Evolutionary conservation across 2,797 vertebrate genomes (phyloP).

Genomic region (Anas georgica): DNA sequence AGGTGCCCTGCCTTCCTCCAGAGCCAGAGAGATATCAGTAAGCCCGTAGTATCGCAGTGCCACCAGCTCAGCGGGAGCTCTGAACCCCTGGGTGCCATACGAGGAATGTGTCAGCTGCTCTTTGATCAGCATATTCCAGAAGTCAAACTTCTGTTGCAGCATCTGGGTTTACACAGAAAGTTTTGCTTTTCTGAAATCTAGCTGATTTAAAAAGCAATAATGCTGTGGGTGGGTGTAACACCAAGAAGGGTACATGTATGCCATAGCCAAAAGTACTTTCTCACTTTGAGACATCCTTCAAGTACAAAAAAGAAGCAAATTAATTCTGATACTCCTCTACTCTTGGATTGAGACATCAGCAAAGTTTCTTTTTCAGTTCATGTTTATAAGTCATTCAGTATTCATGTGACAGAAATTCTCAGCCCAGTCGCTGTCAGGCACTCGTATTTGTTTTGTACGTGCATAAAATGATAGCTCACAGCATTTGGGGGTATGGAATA

Average conservation of each 20-base stretch:
- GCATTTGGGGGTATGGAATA: not conserved
- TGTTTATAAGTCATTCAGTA: not conserved
- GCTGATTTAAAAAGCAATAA: not conserved
- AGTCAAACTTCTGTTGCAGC: not conserved
- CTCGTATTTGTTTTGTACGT: not conserved
- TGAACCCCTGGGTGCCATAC: fast-evolving
- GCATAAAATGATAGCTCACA: not conserved
- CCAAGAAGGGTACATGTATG: not conserved
- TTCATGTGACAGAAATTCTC: not conserved
- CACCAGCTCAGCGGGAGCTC: not conserved
- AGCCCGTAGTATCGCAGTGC: not conserved
- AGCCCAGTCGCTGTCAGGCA: not conserved
- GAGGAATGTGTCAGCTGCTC: not conserved
- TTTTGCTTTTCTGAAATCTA: not conserved
- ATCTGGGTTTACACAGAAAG: not conserved
- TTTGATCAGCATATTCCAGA: not conserved
- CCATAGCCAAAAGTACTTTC: not conserved
- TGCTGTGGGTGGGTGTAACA: not conserved
- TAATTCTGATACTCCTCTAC: not conserved
- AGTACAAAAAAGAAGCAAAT: not conserved
- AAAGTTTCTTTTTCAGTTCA: not conserved
- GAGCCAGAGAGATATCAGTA: not conserved
- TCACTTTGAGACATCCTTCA: not conserved
- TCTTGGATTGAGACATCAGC: not conserved
- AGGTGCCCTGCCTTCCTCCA: slow-evolving; percentile 34